Conservation (phyloP, 1,140 invertebrate species). For the Caenorhabditis remanei region DNA sequence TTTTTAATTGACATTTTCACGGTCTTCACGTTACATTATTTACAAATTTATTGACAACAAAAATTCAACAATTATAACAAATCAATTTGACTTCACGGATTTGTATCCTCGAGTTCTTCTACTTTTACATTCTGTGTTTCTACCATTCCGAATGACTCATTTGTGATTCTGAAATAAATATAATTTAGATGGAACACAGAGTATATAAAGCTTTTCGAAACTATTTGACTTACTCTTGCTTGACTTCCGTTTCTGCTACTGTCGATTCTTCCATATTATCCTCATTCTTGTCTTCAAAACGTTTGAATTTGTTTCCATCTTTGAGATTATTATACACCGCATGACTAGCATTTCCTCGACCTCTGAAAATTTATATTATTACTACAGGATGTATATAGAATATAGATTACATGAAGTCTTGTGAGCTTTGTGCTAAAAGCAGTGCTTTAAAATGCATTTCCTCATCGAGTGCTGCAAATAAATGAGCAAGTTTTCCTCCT, state of each 20-base stretch:
- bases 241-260: background rate
- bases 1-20: background rate
- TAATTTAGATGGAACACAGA: background rate
- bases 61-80: conserved; percentile 2
- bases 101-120: background rate
- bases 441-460: conserved; percentile 11
- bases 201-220: background rate
- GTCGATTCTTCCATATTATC: background rate
- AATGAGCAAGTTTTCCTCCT: conserved; percentile 34
- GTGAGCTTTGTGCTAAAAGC: conserved; percentile 28
- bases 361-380: background rate
- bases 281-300: background rate
- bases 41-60: background rate
- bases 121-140: background rate
- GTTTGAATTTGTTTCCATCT: background rate
- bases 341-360: background rate
- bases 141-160: background rate
- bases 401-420: conserved; percentile 1
- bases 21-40: conserved; percentile 1
- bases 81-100: background rate
- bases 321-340: background rate
- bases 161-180: background rate
- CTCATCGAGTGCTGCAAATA: conserved; percentile 28
- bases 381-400: too few relatives aligned
- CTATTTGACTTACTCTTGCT: conserved; percentile 1